These are phyloP conservation scores for Lycophotia porphyrea DNA, from an alignment of 2,888 invertebrate species.

Conservation along the genomic window DNA sequence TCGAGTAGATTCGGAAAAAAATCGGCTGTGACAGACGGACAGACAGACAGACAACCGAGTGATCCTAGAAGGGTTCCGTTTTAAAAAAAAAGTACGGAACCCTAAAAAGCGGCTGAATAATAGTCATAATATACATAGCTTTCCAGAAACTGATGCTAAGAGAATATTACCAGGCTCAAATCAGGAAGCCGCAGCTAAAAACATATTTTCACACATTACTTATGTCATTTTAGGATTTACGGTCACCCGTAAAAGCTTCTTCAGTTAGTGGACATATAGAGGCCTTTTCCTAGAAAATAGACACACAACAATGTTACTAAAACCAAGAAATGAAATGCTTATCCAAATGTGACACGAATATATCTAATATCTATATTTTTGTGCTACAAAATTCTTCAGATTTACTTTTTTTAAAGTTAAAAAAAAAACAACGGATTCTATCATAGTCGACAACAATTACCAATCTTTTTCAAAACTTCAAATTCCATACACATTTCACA, in stretches of 20 bases:
- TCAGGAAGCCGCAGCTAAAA: background rate
- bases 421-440: constrained; percentile 6
- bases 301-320: background rate
- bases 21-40: too few species aligned
- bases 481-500: constrained; percentile 43
- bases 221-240: constrained; percentile 19
- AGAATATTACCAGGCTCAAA: background rate
- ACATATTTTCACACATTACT: constrained; percentile 22
- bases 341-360: background rate
- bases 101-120: background rate
- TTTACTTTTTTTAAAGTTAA: background rate
- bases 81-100: too few species aligned
- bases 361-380: background rate
- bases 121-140: background rate
- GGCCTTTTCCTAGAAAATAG: background rate
- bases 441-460: constrained; percentile 11
- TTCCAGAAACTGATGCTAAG: background rate
- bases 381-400: background rate
- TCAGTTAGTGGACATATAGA: background rate
- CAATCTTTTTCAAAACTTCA: constrained; percentile 34
- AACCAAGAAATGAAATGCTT: background rate
- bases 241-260: constrained; percentile 9
- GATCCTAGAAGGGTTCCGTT: too few species aligned
- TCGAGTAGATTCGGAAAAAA: too few species aligned
- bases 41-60: too few species aligned